Evolutionary conservation across 2,113 vertebrate species (phyloP), one percentile per base, ranked within the genome.

Genomic region (Cheilinus undulatus): DNA sequence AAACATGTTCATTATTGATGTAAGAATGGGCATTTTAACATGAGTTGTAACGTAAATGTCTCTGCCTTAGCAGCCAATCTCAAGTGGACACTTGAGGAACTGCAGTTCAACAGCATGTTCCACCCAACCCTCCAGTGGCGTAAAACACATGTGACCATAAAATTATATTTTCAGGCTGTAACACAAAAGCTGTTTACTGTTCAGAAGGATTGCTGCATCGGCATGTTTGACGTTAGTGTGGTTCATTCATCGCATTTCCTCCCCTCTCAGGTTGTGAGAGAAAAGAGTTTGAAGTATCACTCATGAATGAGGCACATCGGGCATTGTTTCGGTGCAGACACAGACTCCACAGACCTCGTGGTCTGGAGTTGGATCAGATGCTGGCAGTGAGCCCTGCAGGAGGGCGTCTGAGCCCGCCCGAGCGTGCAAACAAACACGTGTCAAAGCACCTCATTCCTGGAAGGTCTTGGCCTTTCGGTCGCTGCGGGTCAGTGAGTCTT

Each of bases 401-500:
- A 56, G 58, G 30, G 45, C 19, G 64, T 46, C 52, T 23, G 40
- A 60, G 51, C 15, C 11, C 43, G 61, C 5, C 38, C 69, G 23
- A 34, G 74, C 59, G 69, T 53, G 23, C 32, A 72, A 65, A 69
- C 70, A 48, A 72, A 28, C 28, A 2, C 22, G 7, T 26, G 32
- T 72, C 36, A 45, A 69, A 66, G 34, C 9, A 73, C 46, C 62
- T 53, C 52, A 58, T 75, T 65, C 58, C 52, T 13, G 5, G 17
- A 20, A 20, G 27, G 26, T 58, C 50, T 59, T 38, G 61, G 48
- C 67, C 65, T 58, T 13, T 30, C 10, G 28, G 30, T 69, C 3
- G 40, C 51, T 49, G n/a, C 4, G n/a, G 82, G 48, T 72, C 77
- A 78, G 13, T 43, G 51, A 62, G 67, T 42, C 14, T 56, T 68